Percentiles rank a stretch among this genome's conserved stretches.
Evolutionary conservation across 2,797 vertebrate genomes (phyloP).

Genomic region (Oreortyx pictus): DNA sequence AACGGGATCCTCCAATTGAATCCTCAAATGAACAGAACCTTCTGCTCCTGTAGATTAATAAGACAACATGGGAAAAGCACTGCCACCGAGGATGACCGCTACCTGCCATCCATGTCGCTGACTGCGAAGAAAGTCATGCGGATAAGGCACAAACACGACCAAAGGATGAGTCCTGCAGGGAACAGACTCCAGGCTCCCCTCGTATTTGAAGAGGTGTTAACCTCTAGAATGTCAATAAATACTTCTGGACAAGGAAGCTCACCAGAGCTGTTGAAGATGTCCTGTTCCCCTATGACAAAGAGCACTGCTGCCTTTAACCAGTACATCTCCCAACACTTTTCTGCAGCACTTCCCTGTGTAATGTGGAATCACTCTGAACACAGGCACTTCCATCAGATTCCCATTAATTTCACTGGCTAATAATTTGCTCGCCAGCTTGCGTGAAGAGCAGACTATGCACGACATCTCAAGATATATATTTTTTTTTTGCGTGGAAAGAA

Average conservation of each 20-base stretch:
- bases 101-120: background rate
- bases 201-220: background rate
- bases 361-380: background rate
- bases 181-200: background rate
- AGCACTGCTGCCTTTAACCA: background rate
- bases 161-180: background rate
- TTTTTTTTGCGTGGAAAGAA: background rate
- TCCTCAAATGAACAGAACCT: background rate
- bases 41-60: background rate
- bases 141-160: background rate
- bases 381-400: background rate
- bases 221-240: background rate
- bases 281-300: background rate
- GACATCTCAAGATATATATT: background rate
- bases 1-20: background rate
- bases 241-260: background rate
- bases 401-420: background rate
- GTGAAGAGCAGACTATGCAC: rapidly evolving
- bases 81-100: background rate
- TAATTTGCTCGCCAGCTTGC: background rate
- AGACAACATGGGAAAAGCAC: background rate
- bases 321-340: background rate
- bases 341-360: background rate
- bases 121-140: background rate
- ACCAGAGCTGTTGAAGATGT: background rate